Base-by-base conservation (phyloP, 2,113 vertebrate species). In the Falco punctatus region DNA sequence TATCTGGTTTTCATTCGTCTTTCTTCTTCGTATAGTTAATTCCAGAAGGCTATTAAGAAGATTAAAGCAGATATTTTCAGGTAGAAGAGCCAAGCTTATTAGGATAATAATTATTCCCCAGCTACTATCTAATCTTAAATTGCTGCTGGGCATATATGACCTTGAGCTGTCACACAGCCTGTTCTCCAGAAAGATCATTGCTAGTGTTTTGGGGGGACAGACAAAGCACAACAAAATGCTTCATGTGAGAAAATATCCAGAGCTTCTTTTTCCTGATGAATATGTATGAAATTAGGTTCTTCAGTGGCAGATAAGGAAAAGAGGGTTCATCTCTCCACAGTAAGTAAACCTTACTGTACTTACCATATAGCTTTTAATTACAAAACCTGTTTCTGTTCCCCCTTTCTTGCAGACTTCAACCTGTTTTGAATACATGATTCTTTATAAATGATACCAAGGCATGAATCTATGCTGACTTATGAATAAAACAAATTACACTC, bases 21-120 rank as follows among this genome's bases (percentile, higher is more conserved):
- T 92, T 87, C 59, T 91, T 84, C 49, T 79, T 94, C 81, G 69
- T 65, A 69, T 19, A 79, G 52, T 59, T 70, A 79, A 92, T 87
- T 89, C 38, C 22, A 70, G 44, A 91, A 87, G 18, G 28, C 80
- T 82, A 51, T 91, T 95, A 91, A 85, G 77, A 92, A 94, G 91
- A 92, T 80, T 96, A 85, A 97, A 91, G 83, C 24, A 91, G 91
- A 75, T 79, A 92, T 91, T 75, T 91, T 54, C 83, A 94, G 91
- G 94, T 97, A 89, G 91, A 94, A 92, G 91, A 89, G 62, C 85
- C 81, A 89, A 91, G 73, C 66, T 95, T 62, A 94, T 96, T 94
- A 95, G 66, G 73, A 89, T 94, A 69, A 89, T 92, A 95, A 94
- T 96, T 84, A 89, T 75, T 87, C 48, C 73, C 55, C 57, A 81